Percentiles rank a stretch among this genome's conserved stretches.
phyloP scores from a whole-genome alignment of 2,797 vertebrate species.

The Malacoctenus gilli region DNA sequence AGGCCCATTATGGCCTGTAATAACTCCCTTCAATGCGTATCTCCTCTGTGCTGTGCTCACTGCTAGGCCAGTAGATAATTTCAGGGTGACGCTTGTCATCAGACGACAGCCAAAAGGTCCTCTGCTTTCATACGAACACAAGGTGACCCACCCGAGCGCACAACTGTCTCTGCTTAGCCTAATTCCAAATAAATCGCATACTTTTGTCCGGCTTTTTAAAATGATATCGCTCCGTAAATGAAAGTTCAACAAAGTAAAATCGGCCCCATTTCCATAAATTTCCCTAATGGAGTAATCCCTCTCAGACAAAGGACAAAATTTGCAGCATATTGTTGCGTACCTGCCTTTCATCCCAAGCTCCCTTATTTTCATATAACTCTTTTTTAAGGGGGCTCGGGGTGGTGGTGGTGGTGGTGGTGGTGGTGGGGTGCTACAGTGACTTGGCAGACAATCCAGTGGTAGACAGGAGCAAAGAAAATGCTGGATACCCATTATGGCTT shows the following conservation, averaged over 20 bases:
- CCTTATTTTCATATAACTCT: conserved; percentile 86
- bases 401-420: no score
- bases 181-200: conserved; percentile 65
- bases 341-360: conserved; percentile 80
- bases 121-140: conserved; percentile 50
- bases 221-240: conserved; percentile 72
- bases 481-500: no score
- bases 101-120: conserved; percentile 41
- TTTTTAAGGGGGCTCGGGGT: conserved; percentile 80
- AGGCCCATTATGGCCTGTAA: no score
- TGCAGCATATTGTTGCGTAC: conserved; percentile 74
- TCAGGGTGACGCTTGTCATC: conserved; percentile 40
- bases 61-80: conserved; percentile 17
- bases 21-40: no score
- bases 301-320: conserved; percentile 76
- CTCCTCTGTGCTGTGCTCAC: background rate
- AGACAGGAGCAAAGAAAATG: no score
- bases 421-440: conserved; percentile 75
- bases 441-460: no score
- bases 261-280: conserved; percentile 82
- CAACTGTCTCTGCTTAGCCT: conserved; percentile 55
- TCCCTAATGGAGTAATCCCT: conserved; percentile 83
- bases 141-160: conserved; percentile 53
- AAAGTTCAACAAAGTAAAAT: conserved; percentile 80
- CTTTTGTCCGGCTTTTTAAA: conserved; percentile 61